Conservation (phyloP, 1,140 invertebrate species). For the Euwallacea fornicatus region DNA sequence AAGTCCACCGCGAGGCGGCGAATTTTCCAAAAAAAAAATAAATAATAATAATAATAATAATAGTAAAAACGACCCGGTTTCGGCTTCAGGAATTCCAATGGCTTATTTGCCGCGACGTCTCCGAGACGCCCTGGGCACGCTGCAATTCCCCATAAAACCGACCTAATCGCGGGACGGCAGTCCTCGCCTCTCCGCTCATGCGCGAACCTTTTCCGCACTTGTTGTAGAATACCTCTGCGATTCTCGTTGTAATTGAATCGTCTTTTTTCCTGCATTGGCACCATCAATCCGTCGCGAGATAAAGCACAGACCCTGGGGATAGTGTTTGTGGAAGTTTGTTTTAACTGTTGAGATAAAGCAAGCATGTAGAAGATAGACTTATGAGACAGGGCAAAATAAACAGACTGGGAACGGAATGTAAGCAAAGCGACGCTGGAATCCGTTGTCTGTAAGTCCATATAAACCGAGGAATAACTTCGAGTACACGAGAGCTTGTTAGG, state of each 20-base stretch:
- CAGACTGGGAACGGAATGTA: slow-evolving; percentile 23
- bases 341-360: slow-evolving; percentile 26
- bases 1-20: too few relatives aligned
- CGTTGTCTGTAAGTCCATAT: slow-evolving; percentile 15
- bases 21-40: too few relatives aligned
- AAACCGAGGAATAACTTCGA: slow-evolving; percentile 7
- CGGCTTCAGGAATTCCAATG: too few relatives aligned
- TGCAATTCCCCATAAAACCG: too few relatives aligned
- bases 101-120: too few relatives aligned
- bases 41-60: too few relatives aligned
- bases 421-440: slow-evolving; percentile 16
- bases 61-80: too few relatives aligned
- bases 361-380: slow-evolving; percentile 28
- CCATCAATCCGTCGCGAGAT: not conserved
- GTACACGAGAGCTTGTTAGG: slow-evolving; percentile 2
- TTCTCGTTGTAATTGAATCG: not conserved
- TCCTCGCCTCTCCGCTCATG: too few relatives aligned
- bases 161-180: too few relatives aligned
- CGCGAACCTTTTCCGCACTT: too few relatives aligned
- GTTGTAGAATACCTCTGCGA: not conserved
- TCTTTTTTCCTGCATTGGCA: not conserved
- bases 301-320: slow-evolving; percentile 9
- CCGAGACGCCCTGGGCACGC: too few relatives aligned
- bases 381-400: slow-evolving; percentile 27
- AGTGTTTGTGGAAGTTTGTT: slow-evolving; percentile 23